Evolutionary conservation across 2,888 invertebrate genomes (phyloP), one percentile per base, ranked within the genome.

Genomic region (Rotaria socialis): DNA sequence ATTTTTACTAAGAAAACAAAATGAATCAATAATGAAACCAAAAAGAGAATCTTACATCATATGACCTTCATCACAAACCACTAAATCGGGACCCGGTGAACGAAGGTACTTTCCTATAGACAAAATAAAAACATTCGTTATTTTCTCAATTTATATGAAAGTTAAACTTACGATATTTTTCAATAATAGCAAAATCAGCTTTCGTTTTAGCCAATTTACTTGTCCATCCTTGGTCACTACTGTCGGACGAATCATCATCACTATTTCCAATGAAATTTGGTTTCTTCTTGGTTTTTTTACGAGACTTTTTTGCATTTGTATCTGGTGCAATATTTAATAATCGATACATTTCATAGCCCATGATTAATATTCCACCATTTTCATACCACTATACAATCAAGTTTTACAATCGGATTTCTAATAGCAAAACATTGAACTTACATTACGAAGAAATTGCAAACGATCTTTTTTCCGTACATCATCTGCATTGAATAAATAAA

Each of bases 51-150:
- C 35, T 67, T 5, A 67, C 87, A 99, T 92, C 88, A 97, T 93
- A 91, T 99, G 99, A 0, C 97, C 99, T 90, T 99, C 99, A 91
- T 99, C 99, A 91, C 98, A 85, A 8, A 87, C 24, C 0, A 87
- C 52, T 27, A 85, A 35, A 80, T 87, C 85, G 6, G 87, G 85
- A 3, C 84, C 84, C 0, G 85, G 84, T 56, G 80, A 60, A 14
- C 55, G 27, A 22, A 85, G 52, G 74, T n/a, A 74, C 55, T 56
- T 47, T 10, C 67, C 58, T 43, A 84, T 27, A 67, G 7, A 14
- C 27, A 67, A 14, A 35, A 16, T 14, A 67, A 35, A 35, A 35
- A 67, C 8, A 7, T n/a, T 24, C 2, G 7, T 67, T 35, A 0
- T 67, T 35, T 8, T 14, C 24, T 35, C 3, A 67, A 50, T 14